Conservation (phyloP, 2,888 invertebrate species). For the Phymatocera aterrima region DNA sequence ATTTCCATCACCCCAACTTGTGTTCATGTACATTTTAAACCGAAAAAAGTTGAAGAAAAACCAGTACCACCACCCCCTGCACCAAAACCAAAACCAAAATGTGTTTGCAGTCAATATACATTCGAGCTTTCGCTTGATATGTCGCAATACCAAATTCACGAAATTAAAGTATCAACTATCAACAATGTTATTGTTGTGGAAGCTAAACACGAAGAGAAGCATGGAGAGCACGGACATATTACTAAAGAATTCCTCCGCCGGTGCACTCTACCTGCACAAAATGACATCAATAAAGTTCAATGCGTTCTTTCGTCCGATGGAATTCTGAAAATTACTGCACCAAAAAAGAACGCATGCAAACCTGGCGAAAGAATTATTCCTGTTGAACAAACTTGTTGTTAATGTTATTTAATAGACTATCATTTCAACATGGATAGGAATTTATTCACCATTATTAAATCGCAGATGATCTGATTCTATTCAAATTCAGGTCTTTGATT, state of each 20-base stretch:
- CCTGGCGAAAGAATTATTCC: constrained; percentile 41
- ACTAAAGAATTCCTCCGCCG: constrained; percentile 70
- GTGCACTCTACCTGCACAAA: constrained; percentile 69
- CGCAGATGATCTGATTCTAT: too few species aligned
- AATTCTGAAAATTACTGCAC: constrained; percentile 68
- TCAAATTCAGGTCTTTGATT: too few species aligned
- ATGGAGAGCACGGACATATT: constrained; percentile 64
- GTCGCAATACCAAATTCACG: constrained; percentile 69
- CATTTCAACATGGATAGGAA: neutral
- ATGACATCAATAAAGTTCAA: constrained; percentile 64
- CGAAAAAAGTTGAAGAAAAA: neutral
- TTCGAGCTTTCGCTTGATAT: constrained; percentile 59
- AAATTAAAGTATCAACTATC: constrained; percentile 70
- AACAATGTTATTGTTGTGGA: constrained; percentile 64
- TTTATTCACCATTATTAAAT: too few species aligned
- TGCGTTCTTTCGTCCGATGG: constrained; percentile 69
- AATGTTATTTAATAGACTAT: neutral
- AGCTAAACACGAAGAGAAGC: constrained; percentile 36
- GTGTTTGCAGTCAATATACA: neutral
- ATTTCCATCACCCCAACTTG: constrained; percentile 15
- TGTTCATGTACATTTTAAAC: constrained; percentile 25
- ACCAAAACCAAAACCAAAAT: neutral
- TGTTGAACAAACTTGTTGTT: neutral
- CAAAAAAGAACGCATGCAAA: constrained; percentile 50
- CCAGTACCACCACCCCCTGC: constrained; percentile 22